phyloP scores from a whole-genome alignment of 2,888 invertebrate species.

The Morpho helenor region DNA sequence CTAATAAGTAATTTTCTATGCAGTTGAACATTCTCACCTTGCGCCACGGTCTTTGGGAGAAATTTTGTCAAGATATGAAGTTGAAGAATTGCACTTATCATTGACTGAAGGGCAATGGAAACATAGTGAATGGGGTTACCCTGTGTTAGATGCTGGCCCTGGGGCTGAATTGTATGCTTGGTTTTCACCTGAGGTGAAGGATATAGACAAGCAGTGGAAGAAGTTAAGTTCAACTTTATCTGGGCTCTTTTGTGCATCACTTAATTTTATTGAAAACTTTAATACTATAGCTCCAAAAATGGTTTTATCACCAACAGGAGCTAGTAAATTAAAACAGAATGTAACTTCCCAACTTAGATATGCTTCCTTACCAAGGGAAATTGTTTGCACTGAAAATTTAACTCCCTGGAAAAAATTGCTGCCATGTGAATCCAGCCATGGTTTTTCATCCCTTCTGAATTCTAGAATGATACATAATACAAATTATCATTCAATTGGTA shows the following conservation, averaged over 20 bases:
- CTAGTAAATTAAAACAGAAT: slow-evolving; percentile 60
- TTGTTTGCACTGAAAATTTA: slow-evolving; percentile 98
- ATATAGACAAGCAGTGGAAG: slow-evolving; percentile 92
- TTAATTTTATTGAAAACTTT: slow-evolving; percentile 93
- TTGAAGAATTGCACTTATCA: slow-evolving; percentile 94
- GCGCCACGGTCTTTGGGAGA: slow-evolving; percentile 95
- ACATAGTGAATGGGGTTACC: slow-evolving; percentile 96
- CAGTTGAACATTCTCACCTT: slow-evolving; percentile 90
- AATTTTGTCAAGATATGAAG: slow-evolving; percentile 88
- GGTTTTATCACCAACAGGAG: slow-evolving; percentile 88
- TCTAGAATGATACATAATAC: slow-evolving; percentile 95
- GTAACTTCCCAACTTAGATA: slow-evolving; percentile 83
- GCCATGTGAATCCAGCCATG: slow-evolving; percentile 95
- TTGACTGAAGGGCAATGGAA: slow-evolving; percentile 97
- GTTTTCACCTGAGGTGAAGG: slow-evolving; percentile 84
- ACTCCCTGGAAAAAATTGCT: slow-evolving; percentile 99
- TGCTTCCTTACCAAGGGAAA: slow-evolving; percentile 95
- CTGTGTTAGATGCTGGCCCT: slow-evolving; percentile 91
- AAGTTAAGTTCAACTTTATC: slow-evolving; percentile 93
- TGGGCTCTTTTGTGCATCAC: slow-evolving; percentile 96
- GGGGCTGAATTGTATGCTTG: slow-evolving; percentile 97
- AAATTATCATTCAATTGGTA: slow-evolving; percentile 93
- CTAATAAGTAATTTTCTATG: slow-evolving; percentile 31
- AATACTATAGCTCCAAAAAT: slow-evolving; percentile 92
- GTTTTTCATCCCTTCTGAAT: slow-evolving; percentile 92